Evolutionary conservation across 2,113 vertebrate species (phyloP).

Genomic region (Ia io): DNA sequence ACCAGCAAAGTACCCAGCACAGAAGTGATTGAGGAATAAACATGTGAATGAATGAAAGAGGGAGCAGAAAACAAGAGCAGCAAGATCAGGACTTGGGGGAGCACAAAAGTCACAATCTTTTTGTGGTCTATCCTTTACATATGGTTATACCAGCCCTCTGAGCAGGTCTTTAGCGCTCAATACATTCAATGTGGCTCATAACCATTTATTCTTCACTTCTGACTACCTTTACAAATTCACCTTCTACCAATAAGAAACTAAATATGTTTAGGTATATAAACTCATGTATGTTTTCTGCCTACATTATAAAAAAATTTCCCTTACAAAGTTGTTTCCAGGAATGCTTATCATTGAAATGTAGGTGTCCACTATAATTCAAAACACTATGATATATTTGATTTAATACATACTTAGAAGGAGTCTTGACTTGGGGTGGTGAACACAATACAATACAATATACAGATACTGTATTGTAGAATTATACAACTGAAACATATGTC

Average conservation of each 20-base stretch:
- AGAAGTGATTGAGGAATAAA: neutral
- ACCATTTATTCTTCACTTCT: neutral
- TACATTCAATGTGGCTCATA: neutral
- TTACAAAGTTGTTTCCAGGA: slow-evolving; percentile 27
- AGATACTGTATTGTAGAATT: neutral
- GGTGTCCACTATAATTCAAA: neutral
- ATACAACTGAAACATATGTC: neutral
- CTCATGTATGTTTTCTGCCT: neutral
- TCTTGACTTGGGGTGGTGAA: neutral
- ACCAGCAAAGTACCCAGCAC: neutral
- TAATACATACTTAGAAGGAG: neutral
- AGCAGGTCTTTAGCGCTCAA: neutral
- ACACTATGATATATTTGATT: slow-evolving; percentile 14
- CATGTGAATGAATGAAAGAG: neutral
- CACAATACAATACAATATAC: neutral
- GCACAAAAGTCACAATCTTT: neutral
- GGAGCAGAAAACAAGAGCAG: neutral
- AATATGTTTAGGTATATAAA: neutral
- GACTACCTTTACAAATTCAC: neutral
- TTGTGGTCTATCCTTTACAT: neutral
- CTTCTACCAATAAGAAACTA: neutral
- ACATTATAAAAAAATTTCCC: neutral
- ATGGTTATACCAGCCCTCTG: neutral
- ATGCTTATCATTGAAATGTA: neutral
- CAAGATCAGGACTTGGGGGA: neutral